phyloP scores from a whole-genome alignment of 2,797 vertebrate species.

The Crypturellus tataupa region DNA sequence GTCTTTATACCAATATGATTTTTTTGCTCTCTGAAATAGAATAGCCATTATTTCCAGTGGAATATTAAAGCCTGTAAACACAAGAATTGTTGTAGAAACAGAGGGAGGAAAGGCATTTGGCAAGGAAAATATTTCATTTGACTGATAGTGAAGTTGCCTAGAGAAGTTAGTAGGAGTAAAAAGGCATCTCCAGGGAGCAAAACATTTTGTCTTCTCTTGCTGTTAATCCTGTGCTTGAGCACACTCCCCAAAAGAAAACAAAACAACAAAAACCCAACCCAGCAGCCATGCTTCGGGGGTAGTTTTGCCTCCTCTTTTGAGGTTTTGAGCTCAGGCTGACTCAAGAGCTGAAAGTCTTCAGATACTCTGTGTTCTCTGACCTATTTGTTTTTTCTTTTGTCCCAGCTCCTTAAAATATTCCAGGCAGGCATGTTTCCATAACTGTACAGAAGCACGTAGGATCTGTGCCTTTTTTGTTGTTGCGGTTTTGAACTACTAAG shows the following conservation, averaged over 20 bases:
- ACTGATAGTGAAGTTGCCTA: rapidly evolving
- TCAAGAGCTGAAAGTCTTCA: not conserved
- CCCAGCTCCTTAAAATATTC: not conserved
- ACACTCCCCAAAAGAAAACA: too few species aligned
- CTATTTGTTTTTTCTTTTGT: not conserved
- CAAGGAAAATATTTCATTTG: not conserved
- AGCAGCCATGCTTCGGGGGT: not conserved
- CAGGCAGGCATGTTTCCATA: not conserved
- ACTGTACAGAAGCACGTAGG: not conserved
- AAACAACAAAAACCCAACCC: too few species aligned
- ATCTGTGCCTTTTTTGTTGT: not conserved
- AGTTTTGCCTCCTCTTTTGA: not conserved
- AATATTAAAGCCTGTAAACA: not conserved
- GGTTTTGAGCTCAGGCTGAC: not conserved
- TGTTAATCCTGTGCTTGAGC: not conserved
- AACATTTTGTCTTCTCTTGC: not conserved
- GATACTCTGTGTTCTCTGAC: not conserved
- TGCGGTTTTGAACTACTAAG: not conserved
- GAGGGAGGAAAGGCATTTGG: not conserved
- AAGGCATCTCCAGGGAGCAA: not conserved
- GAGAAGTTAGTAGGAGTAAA: not conserved
- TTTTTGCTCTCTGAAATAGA: not conserved
- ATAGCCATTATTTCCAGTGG: not conserved
- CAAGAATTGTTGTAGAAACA: not conserved
- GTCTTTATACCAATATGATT: not conserved